These are phyloP conservation scores for Cryptoblepharus egeriae DNA, from an alignment of 2,797 vertebrate species.

Conservation along the genomic window DNA sequence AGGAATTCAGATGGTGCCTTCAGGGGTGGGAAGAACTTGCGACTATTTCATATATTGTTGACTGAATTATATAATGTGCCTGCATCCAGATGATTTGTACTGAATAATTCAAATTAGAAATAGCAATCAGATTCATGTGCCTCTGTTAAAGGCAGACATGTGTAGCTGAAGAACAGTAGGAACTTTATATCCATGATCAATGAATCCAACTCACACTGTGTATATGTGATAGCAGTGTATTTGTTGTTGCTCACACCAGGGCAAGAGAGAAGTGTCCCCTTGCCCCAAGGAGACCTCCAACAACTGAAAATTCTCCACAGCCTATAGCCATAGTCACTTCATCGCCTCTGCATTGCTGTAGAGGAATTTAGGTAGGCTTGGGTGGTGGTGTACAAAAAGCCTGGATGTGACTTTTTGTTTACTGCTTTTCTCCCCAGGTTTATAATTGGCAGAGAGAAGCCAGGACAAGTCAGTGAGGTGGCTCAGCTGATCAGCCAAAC, in stretches of 20 bases:
- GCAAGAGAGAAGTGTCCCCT: no score
- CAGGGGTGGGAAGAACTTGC: not conserved
- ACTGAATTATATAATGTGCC: not conserved
- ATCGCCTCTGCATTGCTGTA: no score
- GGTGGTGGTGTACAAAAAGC: not conserved
- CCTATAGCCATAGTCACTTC: no score
- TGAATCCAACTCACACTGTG: no score
- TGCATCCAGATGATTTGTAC: not conserved
- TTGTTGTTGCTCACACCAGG: not conserved
- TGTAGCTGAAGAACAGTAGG: not conserved
- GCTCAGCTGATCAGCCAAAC: conserved; percentile 97
- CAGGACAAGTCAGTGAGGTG: conserved; percentile 97
- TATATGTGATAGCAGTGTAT: no score
- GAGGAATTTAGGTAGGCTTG: no score
- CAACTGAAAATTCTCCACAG: no score
- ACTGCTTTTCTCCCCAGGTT: conserved; percentile 83
- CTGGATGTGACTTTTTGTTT: conserved; percentile 9
- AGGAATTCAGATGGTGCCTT: no score
- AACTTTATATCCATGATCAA: no score
- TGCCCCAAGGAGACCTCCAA: not conserved
- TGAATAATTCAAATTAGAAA: not conserved
- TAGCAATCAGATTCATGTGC: not conserved
- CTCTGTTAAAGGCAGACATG: not conserved
- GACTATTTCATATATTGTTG: not conserved
- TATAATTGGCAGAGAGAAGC: conserved; percentile 96